Base-by-base conservation (phyloP, 2,113 vertebrate genomes). In the Ardeotis arabs region DNA sequence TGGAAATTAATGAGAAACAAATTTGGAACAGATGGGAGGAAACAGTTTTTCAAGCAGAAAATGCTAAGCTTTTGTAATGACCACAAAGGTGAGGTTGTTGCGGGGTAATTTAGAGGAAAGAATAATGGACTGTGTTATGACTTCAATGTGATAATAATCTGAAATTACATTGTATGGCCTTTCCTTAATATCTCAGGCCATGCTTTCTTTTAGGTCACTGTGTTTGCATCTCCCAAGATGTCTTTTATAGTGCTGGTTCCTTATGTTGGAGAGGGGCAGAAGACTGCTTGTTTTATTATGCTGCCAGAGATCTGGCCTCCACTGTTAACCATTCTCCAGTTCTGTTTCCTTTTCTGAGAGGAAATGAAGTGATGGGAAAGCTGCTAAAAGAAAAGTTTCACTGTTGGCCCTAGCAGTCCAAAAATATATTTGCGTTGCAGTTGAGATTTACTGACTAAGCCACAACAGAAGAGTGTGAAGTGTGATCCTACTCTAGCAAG, bases 1-100 rank as follows among this genome's bases (percentile, higher is more conserved):
- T 95, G 64, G 41, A 80, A 94, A 97, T 87, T 79, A 94, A 96
- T 52, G 77, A 80, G 81, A 75, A 95, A 74, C 8, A 82, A 79
- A 84, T 80, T 90, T 2, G 0, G 37, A 91, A 90, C 77, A 90
- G 69, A 58, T 74, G 62, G n/a, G 55, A 94, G 58, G 35, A 77
- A 59, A 79, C 16, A 67, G 18, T 50, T 90, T 85, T 66, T 75
- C 69, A 87, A n/a, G 59, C 45, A 77, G 58, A 94, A 95, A 91
- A 93, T 63, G 35, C 23, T 55, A 69, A 66, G 31, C 14, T 75
- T 67, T 62, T 83, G 4, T 78, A 73, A 64, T 60, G 59, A 76
- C 44, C 68, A 39, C 24, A 62, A 29, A 81, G 29, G 31, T 82
- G 37, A 63, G 6, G 14, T n/a, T 77, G 17, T 23, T 82, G 20